phyloP scores from a whole-genome alignment of 2,797 vertebrate species.

The Hyperoplus immaculatus region DNA sequence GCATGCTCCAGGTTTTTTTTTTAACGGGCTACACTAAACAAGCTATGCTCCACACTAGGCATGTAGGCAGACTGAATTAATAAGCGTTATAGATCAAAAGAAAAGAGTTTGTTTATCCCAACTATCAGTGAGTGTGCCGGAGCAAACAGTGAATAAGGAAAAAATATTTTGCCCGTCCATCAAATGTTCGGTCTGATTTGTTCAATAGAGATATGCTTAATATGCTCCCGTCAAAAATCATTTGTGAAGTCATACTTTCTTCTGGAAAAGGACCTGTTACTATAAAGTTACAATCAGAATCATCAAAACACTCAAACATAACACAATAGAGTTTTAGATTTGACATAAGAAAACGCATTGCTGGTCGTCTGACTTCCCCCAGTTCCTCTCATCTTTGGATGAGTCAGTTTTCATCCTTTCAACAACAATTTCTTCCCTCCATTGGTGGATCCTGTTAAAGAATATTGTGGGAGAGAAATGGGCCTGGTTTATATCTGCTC shows the following conservation, averaged over 20 bases:
- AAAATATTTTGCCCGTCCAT: conserved; percentile 43
- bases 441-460: conserved; percentile 22
- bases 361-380: conserved; percentile 18
- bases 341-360: conserved; percentile 3
- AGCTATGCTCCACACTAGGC: conserved; percentile 25
- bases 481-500: conserved; percentile 19
- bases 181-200: conserved; percentile 36
- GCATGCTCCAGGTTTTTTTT: conserved; percentile 13
- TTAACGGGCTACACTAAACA: conserved; percentile 51
- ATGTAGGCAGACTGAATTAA: conserved; percentile 58
- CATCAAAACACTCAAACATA: conserved; percentile 26
- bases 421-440: conserved; percentile 6
- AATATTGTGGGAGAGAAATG: conserved; percentile 21
- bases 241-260: conserved; percentile 8
- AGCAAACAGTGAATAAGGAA: conserved; percentile 46
- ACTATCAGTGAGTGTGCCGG: conserved; percentile 24
- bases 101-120: conserved; percentile 30
- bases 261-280: conserved; percentile 3
- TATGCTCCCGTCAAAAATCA: conserved; percentile 8
- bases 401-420: conserved; percentile 45
- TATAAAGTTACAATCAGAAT: conserved; percentile 21
- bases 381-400: conserved; percentile 25
- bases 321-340: conserved; percentile 8
- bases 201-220: conserved; percentile 22
- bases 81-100: conserved; percentile 64